Percentiles rank a stretch among this genome's conserved stretches.
These are phyloP conservation scores for Heliangelus exortis DNA, from an alignment of 2,797 vertebrate species.

Conservation along the genomic window DNA sequence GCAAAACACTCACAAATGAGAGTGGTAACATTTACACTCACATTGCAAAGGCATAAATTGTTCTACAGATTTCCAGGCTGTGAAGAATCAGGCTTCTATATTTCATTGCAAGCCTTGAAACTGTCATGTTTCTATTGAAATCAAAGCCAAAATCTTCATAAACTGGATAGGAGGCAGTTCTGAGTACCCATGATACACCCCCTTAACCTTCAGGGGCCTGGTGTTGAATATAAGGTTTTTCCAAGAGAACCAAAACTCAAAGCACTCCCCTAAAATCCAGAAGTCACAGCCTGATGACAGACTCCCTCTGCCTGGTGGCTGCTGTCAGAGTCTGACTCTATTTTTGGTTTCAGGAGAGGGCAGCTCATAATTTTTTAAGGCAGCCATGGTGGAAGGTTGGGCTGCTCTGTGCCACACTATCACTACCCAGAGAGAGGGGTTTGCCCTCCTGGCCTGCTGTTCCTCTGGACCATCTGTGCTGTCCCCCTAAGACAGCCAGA, in stretches of 20 bases:
- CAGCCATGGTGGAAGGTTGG: accelerated
- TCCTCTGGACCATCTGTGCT: not conserved
- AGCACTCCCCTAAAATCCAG: not conserved
- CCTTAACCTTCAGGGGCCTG: not conserved
- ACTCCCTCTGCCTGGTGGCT: not conserved
- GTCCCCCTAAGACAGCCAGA: not conserved
- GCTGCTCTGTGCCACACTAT: not conserved
- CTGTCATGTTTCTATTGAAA: not conserved
- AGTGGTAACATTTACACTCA: not conserved
- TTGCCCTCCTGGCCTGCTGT: not conserved
- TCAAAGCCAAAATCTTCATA: not conserved
- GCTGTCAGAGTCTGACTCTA: not conserved
- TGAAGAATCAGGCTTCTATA: not conserved
- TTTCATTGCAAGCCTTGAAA: not conserved
- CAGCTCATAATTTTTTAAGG: not conserved
- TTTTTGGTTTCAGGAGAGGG: not conserved
- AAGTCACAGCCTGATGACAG: not conserved
- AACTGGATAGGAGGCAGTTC: not conserved
- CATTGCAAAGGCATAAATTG: not conserved
- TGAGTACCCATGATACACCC: accelerated
- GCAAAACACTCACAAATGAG: not conserved
- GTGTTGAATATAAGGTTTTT: not conserved
- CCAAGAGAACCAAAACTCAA: not conserved
- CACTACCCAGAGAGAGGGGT: not conserved
- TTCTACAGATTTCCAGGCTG: not conserved